Evolutionary conservation across 1,140 invertebrate species (phyloP).

Genomic region (Laupala kohalensis): DNA sequence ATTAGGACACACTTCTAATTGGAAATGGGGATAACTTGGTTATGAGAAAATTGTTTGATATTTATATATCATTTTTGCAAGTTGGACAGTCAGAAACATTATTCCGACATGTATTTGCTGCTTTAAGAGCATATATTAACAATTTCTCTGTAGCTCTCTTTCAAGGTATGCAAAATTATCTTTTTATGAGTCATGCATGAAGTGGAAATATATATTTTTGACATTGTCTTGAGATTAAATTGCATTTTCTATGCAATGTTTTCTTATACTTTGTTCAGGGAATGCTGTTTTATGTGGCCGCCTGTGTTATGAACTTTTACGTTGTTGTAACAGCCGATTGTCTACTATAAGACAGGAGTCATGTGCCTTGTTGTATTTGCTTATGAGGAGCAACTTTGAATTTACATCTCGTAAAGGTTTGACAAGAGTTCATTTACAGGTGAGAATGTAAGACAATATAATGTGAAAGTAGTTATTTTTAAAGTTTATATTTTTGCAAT

Average conservation of each 20-base stretch:
- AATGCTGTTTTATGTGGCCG: constrained; percentile 71
- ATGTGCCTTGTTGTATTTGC: constrained; percentile 75
- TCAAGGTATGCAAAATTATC: constrained; percentile 41
- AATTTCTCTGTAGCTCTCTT: constrained; percentile 73
- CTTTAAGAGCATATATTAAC: constrained; percentile 78
- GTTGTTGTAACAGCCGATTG: constrained; percentile 67
- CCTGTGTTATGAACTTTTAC: constrained; percentile 67
- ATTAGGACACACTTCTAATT: constrained; percentile 47
- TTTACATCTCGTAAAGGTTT: constrained; percentile 68
- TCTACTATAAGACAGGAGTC: constrained; percentile 72
- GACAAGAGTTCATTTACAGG: constrained; percentile 73
- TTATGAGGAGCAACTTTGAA: constrained; percentile 89
- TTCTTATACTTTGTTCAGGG: constrained; percentile 34
- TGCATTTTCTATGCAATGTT: constrained; percentile 7
- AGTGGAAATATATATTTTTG: neutral
- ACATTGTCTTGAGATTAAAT: too few species aligned
- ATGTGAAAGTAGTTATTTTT: neutral
- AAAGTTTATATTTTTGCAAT: neutral
- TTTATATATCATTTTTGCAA: constrained; percentile 77
- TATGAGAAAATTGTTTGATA: constrained; percentile 62
- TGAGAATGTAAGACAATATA: constrained; percentile 18
- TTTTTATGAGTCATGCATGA: neutral
- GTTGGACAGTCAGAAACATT: constrained; percentile 80
- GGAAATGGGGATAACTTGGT: constrained; percentile 58
- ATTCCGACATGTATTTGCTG: constrained; percentile 81